Percentiles rank a stretch among this genome's conserved stretches.
Evolutionary conservation across 2,113 vertebrate species (phyloP).

Genomic region (Larimichthys crocea): DNA sequence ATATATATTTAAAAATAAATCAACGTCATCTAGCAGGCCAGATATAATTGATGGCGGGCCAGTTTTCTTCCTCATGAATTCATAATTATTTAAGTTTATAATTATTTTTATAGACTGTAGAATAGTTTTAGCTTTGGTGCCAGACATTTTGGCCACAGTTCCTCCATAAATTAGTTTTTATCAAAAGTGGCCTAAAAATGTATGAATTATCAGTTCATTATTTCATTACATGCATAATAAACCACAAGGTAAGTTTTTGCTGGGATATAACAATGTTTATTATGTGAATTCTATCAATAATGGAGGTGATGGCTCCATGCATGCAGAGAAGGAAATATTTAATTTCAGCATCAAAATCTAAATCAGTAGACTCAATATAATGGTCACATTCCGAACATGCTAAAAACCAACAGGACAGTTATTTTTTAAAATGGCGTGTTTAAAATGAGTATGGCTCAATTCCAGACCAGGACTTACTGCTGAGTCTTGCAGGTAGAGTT

Average conservation of each 20-base stretch:
- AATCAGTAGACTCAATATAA: neutral
- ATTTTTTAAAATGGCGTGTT: neutral
- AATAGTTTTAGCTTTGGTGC: too few relatives aligned
- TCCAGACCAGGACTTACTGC: slow-evolving; percentile 41
- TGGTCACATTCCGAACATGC: neutral
- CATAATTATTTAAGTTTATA: too few relatives aligned
- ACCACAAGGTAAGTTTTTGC: neutral
- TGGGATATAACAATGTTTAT: neutral
- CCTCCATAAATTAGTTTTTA: too few relatives aligned
- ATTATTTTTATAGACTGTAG: too few relatives aligned
- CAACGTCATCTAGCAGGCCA: too few relatives aligned
- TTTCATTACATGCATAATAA: too few relatives aligned
- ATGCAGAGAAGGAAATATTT: neutral
- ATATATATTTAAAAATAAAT: too few relatives aligned
- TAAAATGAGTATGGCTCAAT: slow-evolving; percentile 17
- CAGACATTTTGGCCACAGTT: too few relatives aligned
- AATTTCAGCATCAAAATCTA: neutral
- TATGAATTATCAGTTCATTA: too few relatives aligned
- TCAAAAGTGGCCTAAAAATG: too few relatives aligned
- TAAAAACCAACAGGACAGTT: neutral
- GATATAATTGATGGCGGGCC: too few relatives aligned
- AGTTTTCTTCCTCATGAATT: too few relatives aligned
- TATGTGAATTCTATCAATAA: neutral
- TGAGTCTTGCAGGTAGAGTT: slow-evolving; percentile 39
- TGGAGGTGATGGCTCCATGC: neutral